phyloP scores from a whole-genome alignment of 2,113 vertebrate genomes.

The Saimiri boliviensis region DNA sequence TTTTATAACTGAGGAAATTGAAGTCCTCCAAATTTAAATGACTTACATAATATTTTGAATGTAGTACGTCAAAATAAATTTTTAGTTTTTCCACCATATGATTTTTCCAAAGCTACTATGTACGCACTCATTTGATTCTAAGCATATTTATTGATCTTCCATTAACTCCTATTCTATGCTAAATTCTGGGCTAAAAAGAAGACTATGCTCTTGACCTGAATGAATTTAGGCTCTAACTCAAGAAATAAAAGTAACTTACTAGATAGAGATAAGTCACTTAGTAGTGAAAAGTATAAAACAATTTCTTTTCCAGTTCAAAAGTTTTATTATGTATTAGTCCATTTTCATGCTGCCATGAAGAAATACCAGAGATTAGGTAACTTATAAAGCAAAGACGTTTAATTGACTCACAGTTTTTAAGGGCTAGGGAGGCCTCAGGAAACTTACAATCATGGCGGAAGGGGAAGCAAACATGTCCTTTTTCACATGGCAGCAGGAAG shows the following conservation, averaged over 20 bases:
- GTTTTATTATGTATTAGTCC: not conserved
- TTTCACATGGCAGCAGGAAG: too few relatives aligned
- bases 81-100: not conserved
- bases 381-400: too few relatives aligned
- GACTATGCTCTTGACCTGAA: not conserved
- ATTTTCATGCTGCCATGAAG: too few relatives aligned
- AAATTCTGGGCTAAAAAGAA: not conserved
- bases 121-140: not conserved
- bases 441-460: too few relatives aligned
- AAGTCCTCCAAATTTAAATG: not conserved
- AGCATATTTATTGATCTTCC: not conserved
- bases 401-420: too few relatives aligned
- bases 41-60: conserved; percentile 1
- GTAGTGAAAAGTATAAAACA: not conserved
- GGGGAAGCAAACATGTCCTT: too few relatives aligned
- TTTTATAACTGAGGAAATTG: not conserved
- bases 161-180: not conserved
- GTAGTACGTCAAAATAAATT: not conserved
- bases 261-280: not conserved
- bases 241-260: not conserved
- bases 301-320: not conserved
- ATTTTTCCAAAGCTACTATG: not conserved
- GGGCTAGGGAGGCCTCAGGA: too few relatives aligned
- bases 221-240: not conserved
- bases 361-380: too few relatives aligned